Base-by-base conservation (phyloP, 2,888 invertebrate species). In the Parnassius smintheus region DNA sequence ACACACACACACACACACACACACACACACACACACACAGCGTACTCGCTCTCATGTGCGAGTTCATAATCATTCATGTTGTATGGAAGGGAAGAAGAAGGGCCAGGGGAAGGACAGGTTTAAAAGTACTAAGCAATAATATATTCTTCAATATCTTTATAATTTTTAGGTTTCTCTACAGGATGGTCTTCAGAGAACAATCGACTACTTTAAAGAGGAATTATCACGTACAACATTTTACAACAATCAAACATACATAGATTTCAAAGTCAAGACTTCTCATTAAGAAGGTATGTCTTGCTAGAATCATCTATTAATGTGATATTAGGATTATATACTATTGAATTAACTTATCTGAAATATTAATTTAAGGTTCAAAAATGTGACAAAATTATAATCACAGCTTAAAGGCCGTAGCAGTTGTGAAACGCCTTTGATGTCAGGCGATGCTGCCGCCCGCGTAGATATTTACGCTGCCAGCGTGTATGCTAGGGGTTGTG, bases 141-240 rank as follows among this genome's bases (percentile, higher is more conserved):
- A 25, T 25, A 25, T 25, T 2, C 45, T 11, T 22, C 25, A 46
- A 12, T 11, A 9, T 10, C 0, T 50, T 46, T 55, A 59, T 25
- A 64, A 62, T 71, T 83, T 18, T 64, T 83, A 96, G 94, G 94
- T 97, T 12, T 93, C 96, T 2, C 91, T 99, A 73, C 94, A 95
- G 83, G 94, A 95, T 64, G 99, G 99, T 41, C 93, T 99, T 12
- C 94, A 96, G 74, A 96, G 95, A 87, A 99, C 99, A 44, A 97
- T 99, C 65, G 95, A 96, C 66, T 99, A 99, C 85, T 99, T 99
- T 86, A 94, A 94, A 68, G 95, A 96, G 79, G 99, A 99, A 89
- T 90, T 99, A 65, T 85, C 88, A n/a, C 80, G 91, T 70, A 88
- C 85, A 59, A 88, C 90, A 62, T 89, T 89, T 74, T 80, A 81